Conservation (phyloP, 2,113 vertebrate genomes). For the Toxotes jaculatrix region DNA sequence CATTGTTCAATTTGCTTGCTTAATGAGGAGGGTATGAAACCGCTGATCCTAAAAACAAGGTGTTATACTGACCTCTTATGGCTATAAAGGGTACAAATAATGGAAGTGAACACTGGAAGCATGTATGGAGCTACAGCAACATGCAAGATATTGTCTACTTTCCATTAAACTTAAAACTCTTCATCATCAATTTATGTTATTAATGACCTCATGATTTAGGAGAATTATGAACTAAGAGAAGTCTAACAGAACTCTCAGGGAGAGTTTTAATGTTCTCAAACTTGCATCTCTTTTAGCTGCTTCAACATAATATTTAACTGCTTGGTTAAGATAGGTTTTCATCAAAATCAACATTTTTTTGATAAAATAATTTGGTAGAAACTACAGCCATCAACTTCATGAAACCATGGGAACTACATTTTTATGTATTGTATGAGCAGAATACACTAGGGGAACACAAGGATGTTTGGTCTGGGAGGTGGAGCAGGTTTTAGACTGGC, state of each 20-base stretch:
- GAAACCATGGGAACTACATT: not conserved
- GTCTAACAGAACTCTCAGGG: not conserved
- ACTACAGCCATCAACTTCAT: not conserved
- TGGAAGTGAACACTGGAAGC: slow-evolving; percentile 56
- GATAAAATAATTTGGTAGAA: not conserved
- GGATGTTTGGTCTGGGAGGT: slow-evolving; percentile 30
- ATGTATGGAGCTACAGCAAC: slow-evolving; percentile 56
- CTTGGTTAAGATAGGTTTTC: not conserved
- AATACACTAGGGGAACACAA: slow-evolving; percentile 23
- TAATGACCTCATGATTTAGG: not conserved
- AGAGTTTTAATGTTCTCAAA: slow-evolving; percentile 16
- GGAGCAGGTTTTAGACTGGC: slow-evolving; percentile 48
- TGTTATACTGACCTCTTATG: slow-evolving; percentile 70
- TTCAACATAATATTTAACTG: not conserved
- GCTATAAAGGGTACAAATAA: slow-evolving; percentile 53
- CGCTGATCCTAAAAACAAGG: slow-evolving; percentile 27
- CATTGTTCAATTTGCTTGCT: not conserved
- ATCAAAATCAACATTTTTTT: not conserved
- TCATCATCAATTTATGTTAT: not conserved
- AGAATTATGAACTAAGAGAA: not conserved
- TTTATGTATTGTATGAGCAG: not conserved
- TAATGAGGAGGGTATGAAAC: slow-evolving; percentile 9
- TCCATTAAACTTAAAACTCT: not conserved
- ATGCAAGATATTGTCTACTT: slow-evolving; percentile 30
- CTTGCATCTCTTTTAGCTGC: not conserved